phyloP scores from a whole-genome alignment of 2,797 vertebrate species.

The Sandelia bainsii region DNA sequence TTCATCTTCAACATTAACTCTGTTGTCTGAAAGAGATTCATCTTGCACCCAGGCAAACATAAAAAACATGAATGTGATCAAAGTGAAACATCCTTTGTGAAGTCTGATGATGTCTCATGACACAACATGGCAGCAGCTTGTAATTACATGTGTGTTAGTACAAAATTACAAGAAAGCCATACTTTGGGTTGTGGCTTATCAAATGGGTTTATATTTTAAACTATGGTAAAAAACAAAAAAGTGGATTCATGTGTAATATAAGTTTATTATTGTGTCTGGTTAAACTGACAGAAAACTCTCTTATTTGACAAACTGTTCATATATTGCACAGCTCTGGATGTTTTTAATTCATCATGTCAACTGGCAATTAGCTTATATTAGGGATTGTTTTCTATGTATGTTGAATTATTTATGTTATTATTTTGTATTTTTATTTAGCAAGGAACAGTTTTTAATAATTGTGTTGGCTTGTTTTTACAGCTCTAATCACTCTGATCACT shows the following conservation, averaged over 20 bases:
- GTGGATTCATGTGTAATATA: neutral
- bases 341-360: too few relatives aligned
- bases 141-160: slow-evolving; percentile 15
- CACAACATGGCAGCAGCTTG: slow-evolving; percentile 14
- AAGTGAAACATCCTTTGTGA: slow-evolving; percentile 16
- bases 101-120: neutral
- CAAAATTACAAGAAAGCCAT: slow-evolving; percentile 10
- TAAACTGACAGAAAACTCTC: neutral
- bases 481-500: too few relatives aligned
- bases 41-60: slow-evolving; percentile 1
- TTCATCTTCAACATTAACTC: slow-evolving; percentile 1
- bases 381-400: too few relatives aligned
- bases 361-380: neutral
- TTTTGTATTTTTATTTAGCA: too few relatives aligned
- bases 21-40: neutral
- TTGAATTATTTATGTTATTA: too few relatives aligned
- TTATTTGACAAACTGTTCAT: neutral
- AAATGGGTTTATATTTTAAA: neutral
- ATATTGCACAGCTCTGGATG: neutral
- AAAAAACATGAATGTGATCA: slow-evolving; percentile 20
- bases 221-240: neutral
- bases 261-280: neutral
- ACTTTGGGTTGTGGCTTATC: neutral
- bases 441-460: neutral
- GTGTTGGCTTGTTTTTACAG: too few relatives aligned